Conservation (phyloP, 1,140 invertebrate species). For the Atta cephalotes region DNA sequence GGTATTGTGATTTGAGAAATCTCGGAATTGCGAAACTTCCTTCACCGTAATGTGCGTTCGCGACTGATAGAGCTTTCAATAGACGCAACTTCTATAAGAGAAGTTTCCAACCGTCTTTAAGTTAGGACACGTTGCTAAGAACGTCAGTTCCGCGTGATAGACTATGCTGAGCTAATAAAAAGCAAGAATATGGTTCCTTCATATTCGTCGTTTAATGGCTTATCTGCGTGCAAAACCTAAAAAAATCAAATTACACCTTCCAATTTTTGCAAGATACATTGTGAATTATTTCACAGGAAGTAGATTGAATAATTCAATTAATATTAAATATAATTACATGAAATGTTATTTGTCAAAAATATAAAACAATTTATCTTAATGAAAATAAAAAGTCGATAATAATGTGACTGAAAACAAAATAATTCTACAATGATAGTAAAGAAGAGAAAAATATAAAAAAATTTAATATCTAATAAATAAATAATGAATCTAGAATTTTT, state of each 20-base stretch:
- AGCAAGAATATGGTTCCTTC: slow-evolving; percentile 14
- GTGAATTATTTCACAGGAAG: slow-evolving; percentile 13
- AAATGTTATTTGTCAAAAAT: slow-evolving; percentile 1
- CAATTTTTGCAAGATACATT: neutral
- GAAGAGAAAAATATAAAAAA: neutral
- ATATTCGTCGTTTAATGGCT: neutral
- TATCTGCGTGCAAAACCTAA: neutral
- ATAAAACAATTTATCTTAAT: neutral
- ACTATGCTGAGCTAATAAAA: slow-evolving; percentile 39
- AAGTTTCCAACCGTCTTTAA: slow-evolving; percentile 63
- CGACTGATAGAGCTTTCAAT: slow-evolving; percentile 61
- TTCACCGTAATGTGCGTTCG: slow-evolving; percentile 41
- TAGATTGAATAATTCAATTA: neutral
- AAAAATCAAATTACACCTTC: neutral
- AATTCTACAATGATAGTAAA: neutral
- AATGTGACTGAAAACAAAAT: neutral
- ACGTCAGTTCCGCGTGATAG: slow-evolving; percentile 38
- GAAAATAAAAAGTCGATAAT: neutral
- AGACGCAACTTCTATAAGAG: slow-evolving; percentile 38
- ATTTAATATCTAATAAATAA: neutral
- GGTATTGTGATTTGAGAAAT: slow-evolving; percentile 30
- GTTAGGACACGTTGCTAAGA: slow-evolving; percentile 39
- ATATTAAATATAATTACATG: neutral
- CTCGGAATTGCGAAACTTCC: slow-evolving; percentile 58
- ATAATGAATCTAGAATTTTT: neutral